phyloP scores from a whole-genome alignment of 2,113 vertebrate genomes.

The mouse (Mus musculus) region GRCm39 chr4:132981501-132982000 shows the following conservation, averaged over 20 bases:
- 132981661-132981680: neutral
- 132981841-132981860: neutral
- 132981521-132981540: no score
- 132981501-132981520: no score
- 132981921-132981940: neutral
- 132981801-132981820: neutral
- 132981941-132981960: neutral
- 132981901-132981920: neutral
- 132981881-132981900: neutral
- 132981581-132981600: constrained; percentile 4
- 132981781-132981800: neutral
- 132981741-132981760: neutral
- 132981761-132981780: neutral
- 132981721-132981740: neutral
- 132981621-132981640: neutral
- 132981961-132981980: neutral
- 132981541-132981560: neutral
- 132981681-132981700: neutral
- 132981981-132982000: neutral
- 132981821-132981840: neutral
- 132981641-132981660: neutral
- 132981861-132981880: neutral
- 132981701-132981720: neutral
- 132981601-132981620: neutral
- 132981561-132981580: neutral